phyloP scores from a whole-genome alignment of 2,797 vertebrate species.

The Microctenopoma steveboyesi region DNA sequence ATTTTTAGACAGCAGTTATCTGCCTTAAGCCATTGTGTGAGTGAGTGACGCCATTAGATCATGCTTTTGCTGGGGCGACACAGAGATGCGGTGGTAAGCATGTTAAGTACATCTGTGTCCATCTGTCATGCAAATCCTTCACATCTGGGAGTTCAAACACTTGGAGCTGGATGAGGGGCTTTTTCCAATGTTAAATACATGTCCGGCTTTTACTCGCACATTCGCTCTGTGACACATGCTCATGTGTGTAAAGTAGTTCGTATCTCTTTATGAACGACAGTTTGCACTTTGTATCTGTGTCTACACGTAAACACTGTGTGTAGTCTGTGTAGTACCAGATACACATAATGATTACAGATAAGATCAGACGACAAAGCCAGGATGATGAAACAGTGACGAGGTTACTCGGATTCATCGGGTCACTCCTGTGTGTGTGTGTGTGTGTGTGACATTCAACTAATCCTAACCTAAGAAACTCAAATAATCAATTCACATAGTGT shows the following conservation, averaged over 20 bases:
- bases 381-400: conserved; percentile 34
- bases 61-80: conserved; percentile 10
- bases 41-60: conserved; percentile 35
- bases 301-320: not conserved
- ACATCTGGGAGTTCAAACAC: conserved; percentile 56
- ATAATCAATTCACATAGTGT: conserved; percentile 2
- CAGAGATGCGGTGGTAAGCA: conserved; percentile 42
- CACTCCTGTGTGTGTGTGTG: not conserved
- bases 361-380: conserved; percentile 21
- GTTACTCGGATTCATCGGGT: conserved; percentile 20
- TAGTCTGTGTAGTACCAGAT: conserved; percentile 22
- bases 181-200: conserved; percentile 48
- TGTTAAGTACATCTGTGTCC: conserved; percentile 59
- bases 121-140: conserved; percentile 73
- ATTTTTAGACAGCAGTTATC: conserved; percentile 54
- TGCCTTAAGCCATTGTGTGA: conserved; percentile 55
- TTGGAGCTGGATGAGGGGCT: not conserved
- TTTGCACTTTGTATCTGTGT: not conserved
- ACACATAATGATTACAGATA: conserved; percentile 25
- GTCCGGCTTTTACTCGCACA: conserved; percentile 23
- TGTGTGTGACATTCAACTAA: conserved; percentile 12
- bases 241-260: not conserved
- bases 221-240: not conserved
- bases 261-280: conserved; percentile 4
- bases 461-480: not conserved